Conservation (phyloP, 2,888 invertebrate species). For the Ceratothoa steindachneri region DNA sequence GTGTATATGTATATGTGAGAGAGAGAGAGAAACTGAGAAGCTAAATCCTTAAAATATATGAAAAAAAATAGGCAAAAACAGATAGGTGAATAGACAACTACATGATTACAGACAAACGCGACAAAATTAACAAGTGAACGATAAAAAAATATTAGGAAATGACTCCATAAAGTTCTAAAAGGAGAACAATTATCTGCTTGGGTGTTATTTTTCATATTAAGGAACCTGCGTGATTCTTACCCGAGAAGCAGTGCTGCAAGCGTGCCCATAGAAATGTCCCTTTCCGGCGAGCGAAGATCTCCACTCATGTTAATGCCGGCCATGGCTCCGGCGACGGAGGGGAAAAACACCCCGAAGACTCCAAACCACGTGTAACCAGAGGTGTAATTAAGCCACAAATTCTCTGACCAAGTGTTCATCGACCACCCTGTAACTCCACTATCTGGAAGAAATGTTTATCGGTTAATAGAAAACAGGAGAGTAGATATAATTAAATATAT, state of each 20-base stretch:
- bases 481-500: background rate
- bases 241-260: conserved; percentile 85
- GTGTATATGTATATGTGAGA: too few relatives aligned
- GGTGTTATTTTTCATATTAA: background rate
- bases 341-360: conserved; percentile 95
- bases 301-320: conserved; percentile 99
- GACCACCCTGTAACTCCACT: conserved; percentile 83
- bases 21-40: too few relatives aligned
- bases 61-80: too few relatives aligned
- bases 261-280: conserved; percentile 90
- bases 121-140: too few relatives aligned
- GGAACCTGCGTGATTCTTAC: conserved; percentile 56
- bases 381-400: conserved; percentile 74
- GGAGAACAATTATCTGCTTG: too few relatives aligned
- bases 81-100: too few relatives aligned
- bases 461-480: background rate
- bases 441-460: conserved; percentile 57
- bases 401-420: conserved; percentile 70
- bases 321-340: conserved; percentile 91
- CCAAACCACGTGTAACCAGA: conserved; percentile 86
- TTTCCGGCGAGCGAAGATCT: conserved; percentile 83
- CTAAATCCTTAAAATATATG: too few relatives aligned
- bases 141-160: too few relatives aligned
- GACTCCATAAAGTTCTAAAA: too few relatives aligned
- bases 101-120: too few relatives aligned